Percentiles rank a stretch among this genome's conserved stretches.
Conservation (phyloP, 2,113 vertebrate species). For the Phoxinus phoxinus region DNA sequence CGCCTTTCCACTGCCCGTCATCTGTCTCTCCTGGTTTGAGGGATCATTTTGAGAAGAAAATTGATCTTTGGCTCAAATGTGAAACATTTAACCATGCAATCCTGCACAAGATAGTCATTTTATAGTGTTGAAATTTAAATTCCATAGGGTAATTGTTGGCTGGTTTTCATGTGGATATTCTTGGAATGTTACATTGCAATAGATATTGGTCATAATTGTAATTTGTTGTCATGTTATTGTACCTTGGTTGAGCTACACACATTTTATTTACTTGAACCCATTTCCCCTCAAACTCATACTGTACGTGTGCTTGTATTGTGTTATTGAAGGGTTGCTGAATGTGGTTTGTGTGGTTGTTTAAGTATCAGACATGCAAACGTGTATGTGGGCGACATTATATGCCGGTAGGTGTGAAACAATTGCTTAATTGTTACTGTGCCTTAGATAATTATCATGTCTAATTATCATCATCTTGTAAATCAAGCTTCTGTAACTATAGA, state of each 20-base stretch:
- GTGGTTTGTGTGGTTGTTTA: constrained; percentile 7
- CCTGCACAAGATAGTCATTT: background rate
- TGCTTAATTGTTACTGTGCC: background rate
- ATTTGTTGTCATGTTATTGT: background rate
- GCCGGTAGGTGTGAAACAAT: background rate
- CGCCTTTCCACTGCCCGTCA: background rate
- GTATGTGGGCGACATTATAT: constrained; percentile 11
- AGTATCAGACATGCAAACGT: background rate
- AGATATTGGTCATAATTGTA: background rate
- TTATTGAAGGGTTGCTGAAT: background rate
- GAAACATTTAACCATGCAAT: background rate
- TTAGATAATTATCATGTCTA: constrained; percentile 2
- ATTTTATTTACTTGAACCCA: background rate
- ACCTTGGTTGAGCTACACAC: background rate
- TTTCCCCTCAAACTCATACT: background rate
- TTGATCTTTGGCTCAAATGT: background rate
- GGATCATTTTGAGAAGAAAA: background rate
- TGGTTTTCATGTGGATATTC: background rate
- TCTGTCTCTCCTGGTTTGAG: constrained; percentile 10
- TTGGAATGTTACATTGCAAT: background rate
- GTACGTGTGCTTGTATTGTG: background rate
- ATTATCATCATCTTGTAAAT: constrained; percentile 17
- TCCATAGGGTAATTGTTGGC: background rate
- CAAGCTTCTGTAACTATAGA: background rate
- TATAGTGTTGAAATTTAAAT: background rate